Percentiles rank a stretch among this genome's conserved stretches.
These are phyloP conservation scores for Nerophis lumbriciformis DNA, from an alignment of 2,113 vertebrate species.

Conservation along the genomic window DNA sequence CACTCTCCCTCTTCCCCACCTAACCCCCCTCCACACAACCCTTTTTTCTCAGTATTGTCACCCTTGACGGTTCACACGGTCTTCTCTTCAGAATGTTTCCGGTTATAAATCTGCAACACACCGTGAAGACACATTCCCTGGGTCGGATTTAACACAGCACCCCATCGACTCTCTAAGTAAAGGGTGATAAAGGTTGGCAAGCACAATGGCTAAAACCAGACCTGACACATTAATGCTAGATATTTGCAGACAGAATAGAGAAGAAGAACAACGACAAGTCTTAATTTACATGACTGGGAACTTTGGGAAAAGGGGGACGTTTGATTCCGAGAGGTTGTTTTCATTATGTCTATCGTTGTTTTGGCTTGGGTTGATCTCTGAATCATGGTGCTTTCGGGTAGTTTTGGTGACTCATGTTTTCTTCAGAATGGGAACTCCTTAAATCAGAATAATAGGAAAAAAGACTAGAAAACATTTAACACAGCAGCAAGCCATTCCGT, in stretches of 20 bases:
- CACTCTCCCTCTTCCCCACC: neutral
- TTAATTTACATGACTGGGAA: conserved; percentile 22
- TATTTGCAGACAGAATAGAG: conserved; percentile 23
- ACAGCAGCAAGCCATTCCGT: neutral
- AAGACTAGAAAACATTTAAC: neutral
- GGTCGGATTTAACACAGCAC: conserved; percentile 52
- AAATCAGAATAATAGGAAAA: conserved; percentile 32
- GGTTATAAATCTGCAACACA: conserved; percentile 65
- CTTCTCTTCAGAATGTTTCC: conserved; percentile 59
- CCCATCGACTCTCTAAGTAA: conserved; percentile 26
- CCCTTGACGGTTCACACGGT: conserved; percentile 63
- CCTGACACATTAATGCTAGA: conserved; percentile 18
- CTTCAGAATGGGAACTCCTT: conserved; percentile 46
- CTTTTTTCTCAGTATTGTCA: conserved; percentile 64
- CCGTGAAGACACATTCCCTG: conserved; percentile 58
- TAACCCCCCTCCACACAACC: conserved; percentile 4
- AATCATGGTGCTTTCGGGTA: conserved; percentile 37
- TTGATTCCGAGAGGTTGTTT: conserved; percentile 15
- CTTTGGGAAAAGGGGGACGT: conserved; percentile 16
- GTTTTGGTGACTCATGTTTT: conserved; percentile 54
- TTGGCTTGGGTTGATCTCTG: conserved; percentile 38
- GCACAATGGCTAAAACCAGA: conserved; percentile 6
- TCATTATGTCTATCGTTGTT: conserved; percentile 16
- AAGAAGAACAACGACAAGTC: conserved; percentile 25
- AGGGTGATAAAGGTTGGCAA: conserved; percentile 28